Evolutionary conservation across 1,140 invertebrate species (phyloP).

Genomic region (Brachionus manjavacas): DNA sequence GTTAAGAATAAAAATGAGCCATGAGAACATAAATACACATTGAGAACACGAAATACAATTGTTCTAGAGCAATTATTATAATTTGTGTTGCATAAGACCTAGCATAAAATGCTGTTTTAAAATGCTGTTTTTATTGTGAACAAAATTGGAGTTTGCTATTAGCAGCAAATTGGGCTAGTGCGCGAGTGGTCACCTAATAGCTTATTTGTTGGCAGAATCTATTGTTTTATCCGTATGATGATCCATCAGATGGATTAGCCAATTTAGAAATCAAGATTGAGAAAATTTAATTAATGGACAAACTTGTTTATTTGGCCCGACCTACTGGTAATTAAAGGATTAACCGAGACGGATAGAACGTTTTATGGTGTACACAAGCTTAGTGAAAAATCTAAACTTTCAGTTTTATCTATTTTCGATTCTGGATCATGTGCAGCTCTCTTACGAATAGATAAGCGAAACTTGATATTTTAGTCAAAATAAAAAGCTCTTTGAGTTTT

Average conservation of each 20-base stretch:
- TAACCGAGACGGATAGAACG: background rate
- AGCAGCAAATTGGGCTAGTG: background rate
- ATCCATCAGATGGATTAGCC: background rate
- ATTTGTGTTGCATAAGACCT: background rate
- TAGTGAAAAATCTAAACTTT: slow-evolving; percentile 11
- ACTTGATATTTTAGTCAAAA: slow-evolving; percentile 3
- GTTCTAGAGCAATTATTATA: slow-evolving; percentile 28
- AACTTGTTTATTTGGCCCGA: slow-evolving; percentile 25
- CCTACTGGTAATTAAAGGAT: slow-evolving; percentile 35
- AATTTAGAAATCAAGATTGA: background rate
- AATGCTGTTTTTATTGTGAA: background rate
- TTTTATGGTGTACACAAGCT: background rate
- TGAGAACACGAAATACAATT: background rate
- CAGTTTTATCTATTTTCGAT: background rate
- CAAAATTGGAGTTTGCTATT: background rate
- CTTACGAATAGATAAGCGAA: background rate
- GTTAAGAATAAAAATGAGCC: background rate
- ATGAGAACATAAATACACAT: background rate
- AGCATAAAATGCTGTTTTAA: background rate
- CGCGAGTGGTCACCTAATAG: background rate
- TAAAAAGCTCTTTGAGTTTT: background rate
- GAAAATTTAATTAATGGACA: slow-evolving; percentile 20
- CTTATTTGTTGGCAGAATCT: background rate
- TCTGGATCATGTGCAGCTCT: background rate
- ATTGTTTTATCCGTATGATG: background rate